Base-by-base conservation (phyloP, 2,797 vertebrate genomes). In the Iguana delicatissima region DNA sequence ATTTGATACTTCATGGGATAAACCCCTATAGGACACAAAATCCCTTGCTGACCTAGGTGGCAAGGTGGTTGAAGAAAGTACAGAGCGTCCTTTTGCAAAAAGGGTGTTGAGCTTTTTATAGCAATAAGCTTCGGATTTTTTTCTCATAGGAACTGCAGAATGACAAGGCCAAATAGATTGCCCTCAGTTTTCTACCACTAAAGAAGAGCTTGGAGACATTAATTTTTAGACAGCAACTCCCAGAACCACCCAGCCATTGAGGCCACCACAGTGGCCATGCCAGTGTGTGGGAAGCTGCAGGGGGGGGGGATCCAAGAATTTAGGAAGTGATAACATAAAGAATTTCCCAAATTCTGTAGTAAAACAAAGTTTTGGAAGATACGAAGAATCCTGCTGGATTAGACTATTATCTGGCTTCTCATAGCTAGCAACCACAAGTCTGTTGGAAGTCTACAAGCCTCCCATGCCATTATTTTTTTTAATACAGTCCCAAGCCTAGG, bases 21-120 rank as follows among this genome's bases (percentile, higher is more conserved):
- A 92, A 81, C 72, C 76, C 73, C 77, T 59, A 93, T 74, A 83
- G 93, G 93, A 94, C 93, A 93, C 64, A 0, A 1, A 62, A 93
- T 52, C 4, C 62, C 89, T 92, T 81, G 72, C 16, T 32, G 85
- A 92, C 38, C 84, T 0, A 12, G 0, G 22, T 69, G 80, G 85
- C 55, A 89, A 0, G 1, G 85, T 92, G 77, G 83, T 32, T 29
- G 14, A 57, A 91, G 8, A 26, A 35, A 18, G 9, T 4, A 74
- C 84, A 72, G 29, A 18, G 14, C 82, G 82, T 18, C 87, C 46
- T 89, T 89, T 32, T 0, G 35, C 6, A n/a, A 26, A 73, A 18
- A 5, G 59, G 29, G 6, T 24, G 26, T 62, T 35, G 1, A 13
- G n/a, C 24, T 89, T 92, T 81, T 73, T 0, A 84, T 72, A 81